phyloP scores from a whole-genome alignment of 2,888 invertebrate species.

The Linnaemya vulpina region DNA sequence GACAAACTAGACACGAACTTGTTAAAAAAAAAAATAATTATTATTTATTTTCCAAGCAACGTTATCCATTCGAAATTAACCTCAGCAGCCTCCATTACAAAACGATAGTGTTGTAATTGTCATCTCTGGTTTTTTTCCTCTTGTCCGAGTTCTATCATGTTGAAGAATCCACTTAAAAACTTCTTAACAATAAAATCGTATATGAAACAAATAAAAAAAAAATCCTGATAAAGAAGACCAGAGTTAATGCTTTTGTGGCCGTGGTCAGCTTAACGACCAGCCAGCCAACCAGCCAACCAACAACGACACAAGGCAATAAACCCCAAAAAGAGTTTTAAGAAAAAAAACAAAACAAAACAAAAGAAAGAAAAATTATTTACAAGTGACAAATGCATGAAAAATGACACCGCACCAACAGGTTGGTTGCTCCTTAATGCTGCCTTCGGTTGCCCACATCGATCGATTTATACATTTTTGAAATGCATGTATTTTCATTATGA shows the following conservation, averaged over 20 bases:
- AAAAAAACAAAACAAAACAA: background rate
- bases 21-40: no score
- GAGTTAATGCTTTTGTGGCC: slow-evolving; percentile 58
- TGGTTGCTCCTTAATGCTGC: slow-evolving; percentile 61
- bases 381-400: slow-evolving; percentile 72
- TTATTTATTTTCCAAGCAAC: background rate
- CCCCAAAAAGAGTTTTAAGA: background rate
- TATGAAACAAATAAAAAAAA: slow-evolving; percentile 27
- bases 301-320: slow-evolving; percentile 56
- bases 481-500: slow-evolving; percentile 30
- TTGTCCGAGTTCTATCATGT: background rate
- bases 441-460: slow-evolving; percentile 10
- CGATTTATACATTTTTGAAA: background rate
- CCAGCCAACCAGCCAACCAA: slow-evolving; percentile 1
- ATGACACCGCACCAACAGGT: slow-evolving; percentile 71
- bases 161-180: slow-evolving; percentile 26
- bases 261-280: slow-evolving; percentile 37
- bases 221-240: slow-evolving; percentile 54
- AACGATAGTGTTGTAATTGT: slow-evolving; percentile 61
- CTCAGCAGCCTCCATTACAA: slow-evolving; percentile 69
- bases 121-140: slow-evolving; percentile 8
- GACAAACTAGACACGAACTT: slow-evolving; percentile 33
- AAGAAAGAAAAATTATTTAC: slow-evolving; percentile 49
- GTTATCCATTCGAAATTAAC: slow-evolving; percentile 50
- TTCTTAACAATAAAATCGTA: slow-evolving; percentile 49